phyloP scores from a whole-genome alignment of 2,888 invertebrate species.

The Cantharis rufa region DNA sequence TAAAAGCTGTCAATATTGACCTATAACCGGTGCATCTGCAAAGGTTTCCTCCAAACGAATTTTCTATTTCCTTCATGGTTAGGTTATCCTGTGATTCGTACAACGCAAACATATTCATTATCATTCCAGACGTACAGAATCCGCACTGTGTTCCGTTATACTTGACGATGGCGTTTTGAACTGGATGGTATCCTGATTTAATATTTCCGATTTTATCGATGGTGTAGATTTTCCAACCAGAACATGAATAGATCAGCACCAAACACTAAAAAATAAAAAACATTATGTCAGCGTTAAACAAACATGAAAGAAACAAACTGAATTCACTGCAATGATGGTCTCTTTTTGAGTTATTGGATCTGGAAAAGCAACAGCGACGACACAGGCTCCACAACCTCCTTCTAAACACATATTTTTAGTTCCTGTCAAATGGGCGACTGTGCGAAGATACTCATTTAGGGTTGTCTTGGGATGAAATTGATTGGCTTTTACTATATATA shows the following conservation, averaged over 20 bases:
- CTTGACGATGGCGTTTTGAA: conserved; percentile 64
- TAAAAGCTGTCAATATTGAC: conserved; percentile 67
- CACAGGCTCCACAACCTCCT: conserved; percentile 74
- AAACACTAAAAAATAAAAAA: conserved; percentile 54
- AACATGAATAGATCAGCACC: conserved; percentile 59
- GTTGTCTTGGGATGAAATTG: conserved; percentile 60
- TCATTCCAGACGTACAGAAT: conserved; percentile 55
- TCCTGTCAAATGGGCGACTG: conserved; percentile 64
- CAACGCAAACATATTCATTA: conserved; percentile 72
- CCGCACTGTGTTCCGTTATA: conserved; percentile 48
- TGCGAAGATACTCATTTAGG: conserved; percentile 67
- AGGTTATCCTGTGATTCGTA: conserved; percentile 52
- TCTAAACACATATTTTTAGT: conserved; percentile 75
- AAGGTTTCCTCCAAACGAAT: conserved; percentile 67
- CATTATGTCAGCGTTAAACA: accelerated
- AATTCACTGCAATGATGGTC: conserved; percentile 65
- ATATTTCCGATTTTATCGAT: conserved; percentile 70
- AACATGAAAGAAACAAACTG: conserved; percentile 56
- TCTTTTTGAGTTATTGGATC: conserved; percentile 59
- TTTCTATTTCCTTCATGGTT: conserved; percentile 66
- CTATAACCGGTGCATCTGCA: conserved; percentile 75
- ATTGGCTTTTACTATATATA: conserved; percentile 46
- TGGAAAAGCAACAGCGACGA: conserved; percentile 58
- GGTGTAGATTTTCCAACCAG: conserved; percentile 69
- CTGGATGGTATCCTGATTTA: conserved; percentile 63